Conservation (phyloP, 2,797 vertebrate genomes). For the Lepidocolaptes lacrymiger region DNA sequence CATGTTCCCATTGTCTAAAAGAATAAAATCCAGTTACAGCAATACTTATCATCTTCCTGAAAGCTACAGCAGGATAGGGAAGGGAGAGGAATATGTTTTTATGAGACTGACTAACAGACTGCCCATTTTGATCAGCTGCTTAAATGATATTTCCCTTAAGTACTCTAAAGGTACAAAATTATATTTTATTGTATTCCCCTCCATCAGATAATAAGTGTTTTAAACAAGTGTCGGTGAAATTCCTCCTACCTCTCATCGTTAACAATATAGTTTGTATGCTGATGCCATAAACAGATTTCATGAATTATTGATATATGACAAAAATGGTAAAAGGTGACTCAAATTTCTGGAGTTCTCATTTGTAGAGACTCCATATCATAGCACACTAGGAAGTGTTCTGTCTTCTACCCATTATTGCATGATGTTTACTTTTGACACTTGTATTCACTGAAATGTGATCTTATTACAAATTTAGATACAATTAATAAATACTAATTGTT, state of each 20-base stretch:
- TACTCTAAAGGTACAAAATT: neutral
- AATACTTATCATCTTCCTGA: neutral
- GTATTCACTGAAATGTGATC: neutral
- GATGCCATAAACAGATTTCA: neutral
- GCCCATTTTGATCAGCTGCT: neutral
- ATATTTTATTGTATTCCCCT: neutral
- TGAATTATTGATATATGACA: neutral
- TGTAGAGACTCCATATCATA: neutral
- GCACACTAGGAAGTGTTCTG: neutral
- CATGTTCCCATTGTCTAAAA: neutral
- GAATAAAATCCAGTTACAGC: neutral
- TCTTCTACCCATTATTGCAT: neutral
- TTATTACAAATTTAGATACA: neutral
- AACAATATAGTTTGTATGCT: neutral
- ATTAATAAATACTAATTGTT: neutral
- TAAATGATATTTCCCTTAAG: neutral
- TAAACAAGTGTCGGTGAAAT: neutral
- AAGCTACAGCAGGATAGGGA: neutral
- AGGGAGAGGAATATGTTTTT: accelerated
- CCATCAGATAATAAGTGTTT: neutral
- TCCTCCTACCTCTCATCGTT: neutral
- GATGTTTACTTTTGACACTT: neutral
- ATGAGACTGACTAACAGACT: neutral
- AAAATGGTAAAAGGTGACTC: neutral
- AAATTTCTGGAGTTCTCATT: neutral